phyloP scores from a whole-genome alignment of 92 coral and sea anemone species.

The Parazoanthus atlanticus region DNA sequence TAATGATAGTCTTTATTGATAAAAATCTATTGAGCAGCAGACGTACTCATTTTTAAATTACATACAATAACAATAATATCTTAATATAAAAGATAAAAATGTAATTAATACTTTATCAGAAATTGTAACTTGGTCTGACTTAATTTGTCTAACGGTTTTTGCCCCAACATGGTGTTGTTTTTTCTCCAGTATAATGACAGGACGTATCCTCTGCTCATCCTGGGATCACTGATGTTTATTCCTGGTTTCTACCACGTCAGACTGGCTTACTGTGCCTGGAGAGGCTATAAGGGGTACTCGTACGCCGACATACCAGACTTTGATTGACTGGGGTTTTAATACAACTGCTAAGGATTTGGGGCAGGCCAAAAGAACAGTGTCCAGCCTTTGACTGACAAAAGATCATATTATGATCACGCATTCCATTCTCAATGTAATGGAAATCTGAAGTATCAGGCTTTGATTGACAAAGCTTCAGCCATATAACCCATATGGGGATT shows the following conservation, averaged over 20 bases:
- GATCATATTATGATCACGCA: too few species aligned
- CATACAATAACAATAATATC: too few species aligned
- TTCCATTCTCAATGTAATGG: not conserved
- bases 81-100: too few species aligned
- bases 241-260: slow-evolving; percentile 97
- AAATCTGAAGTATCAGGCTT: not conserved
- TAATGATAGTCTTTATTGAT: too few species aligned
- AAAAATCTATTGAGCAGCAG: too few species aligned
- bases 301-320: slow-evolving; percentile 95
- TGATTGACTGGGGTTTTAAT: slow-evolving; percentile 53
- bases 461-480: not conserved
- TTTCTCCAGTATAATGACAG: slow-evolving; percentile 89
- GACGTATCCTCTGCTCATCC: slow-evolving; percentile 90
- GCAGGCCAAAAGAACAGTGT: not conserved
- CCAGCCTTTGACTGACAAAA: not conserved
- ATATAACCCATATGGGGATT: too few species aligned
- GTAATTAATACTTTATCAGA: too few species aligned
- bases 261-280: slow-evolving; percentile 96
- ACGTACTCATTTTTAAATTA: too few species aligned
- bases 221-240: slow-evolving; percentile 95
- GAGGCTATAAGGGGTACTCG: slow-evolving; percentile 92
- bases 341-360: not conserved
- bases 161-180: not conserved
- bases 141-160: too few species aligned
- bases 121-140: too few species aligned